Conservation (phyloP, 2,888 invertebrate genomes). For the Drosophila eohydei region DNA sequence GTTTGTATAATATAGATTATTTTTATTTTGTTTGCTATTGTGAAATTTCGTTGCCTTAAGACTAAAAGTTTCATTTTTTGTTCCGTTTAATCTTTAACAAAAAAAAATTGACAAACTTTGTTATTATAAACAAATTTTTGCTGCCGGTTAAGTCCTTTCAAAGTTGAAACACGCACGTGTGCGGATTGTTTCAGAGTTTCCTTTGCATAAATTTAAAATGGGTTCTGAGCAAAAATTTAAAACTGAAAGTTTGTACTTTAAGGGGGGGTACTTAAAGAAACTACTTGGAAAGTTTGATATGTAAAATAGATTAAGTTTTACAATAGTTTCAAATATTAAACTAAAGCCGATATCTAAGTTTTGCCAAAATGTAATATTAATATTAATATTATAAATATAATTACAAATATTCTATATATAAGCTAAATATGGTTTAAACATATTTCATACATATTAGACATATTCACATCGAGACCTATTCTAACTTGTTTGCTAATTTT, state of each 20-base stretch:
- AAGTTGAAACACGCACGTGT: slow-evolving; percentile 33
- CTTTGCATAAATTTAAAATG: slow-evolving; percentile 41
- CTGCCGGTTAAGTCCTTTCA: slow-evolving; percentile 8
- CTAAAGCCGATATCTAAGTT: neutral
- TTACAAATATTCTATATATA: too few species aligned
- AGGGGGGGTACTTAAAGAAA: neutral
- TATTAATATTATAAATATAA: too few species aligned
- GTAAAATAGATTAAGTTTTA: neutral
- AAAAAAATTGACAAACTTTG: slow-evolving; percentile 18
- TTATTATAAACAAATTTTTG: slow-evolving; percentile 23
- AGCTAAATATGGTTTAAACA: too few species aligned
- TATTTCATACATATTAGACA: too few species aligned
- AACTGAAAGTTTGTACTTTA: slow-evolving; percentile 30
- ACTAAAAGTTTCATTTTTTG: neutral
- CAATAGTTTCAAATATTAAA: neutral
- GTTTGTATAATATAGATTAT: slow-evolving; percentile 34
- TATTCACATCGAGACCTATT: neutral
- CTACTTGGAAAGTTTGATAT: neutral
- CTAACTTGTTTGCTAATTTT: neutral
- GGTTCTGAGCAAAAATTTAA: slow-evolving; percentile 8
- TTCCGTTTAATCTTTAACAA: slow-evolving; percentile 2
- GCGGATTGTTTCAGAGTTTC: slow-evolving; percentile 31
- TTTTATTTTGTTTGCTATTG: slow-evolving; percentile 11
- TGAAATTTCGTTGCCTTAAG: slow-evolving; percentile 11
- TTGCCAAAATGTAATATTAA: too few species aligned